A percentile compares a stretch with the other conserved stretches of the same genome.
Evolutionary conservation across 2,888 invertebrate genomes (phyloP).

Genomic region (Troides helena): DNA sequence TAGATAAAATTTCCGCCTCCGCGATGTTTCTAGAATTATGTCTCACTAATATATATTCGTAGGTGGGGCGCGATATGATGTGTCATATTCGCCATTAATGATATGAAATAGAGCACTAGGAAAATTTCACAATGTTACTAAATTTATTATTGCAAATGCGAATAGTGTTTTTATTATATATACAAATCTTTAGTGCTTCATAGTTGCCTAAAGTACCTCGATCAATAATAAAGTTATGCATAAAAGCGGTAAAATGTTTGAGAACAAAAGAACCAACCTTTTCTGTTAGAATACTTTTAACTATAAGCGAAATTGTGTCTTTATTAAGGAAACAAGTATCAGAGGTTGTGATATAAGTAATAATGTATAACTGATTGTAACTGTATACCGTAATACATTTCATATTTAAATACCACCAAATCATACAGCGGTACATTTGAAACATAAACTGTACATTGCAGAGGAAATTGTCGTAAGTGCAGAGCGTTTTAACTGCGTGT

Average conservation of each 20-base stretch:
- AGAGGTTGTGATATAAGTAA: neutral
- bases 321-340: neutral
- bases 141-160: neutral
- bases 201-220: neutral
- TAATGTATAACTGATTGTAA: neutral
- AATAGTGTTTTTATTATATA: neutral
- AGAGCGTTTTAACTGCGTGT: constrained; percentile 10
- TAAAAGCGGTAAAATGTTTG: neutral
- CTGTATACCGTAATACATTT: neutral
- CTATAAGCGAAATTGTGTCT: neutral
- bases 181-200: neutral
- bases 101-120: neutral
- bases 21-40: constrained; percentile 26
- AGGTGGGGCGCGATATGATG: neutral
- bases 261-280: neutral
- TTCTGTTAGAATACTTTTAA: neutral
- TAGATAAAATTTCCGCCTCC: constrained; percentile 16
- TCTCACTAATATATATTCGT: constrained; percentile 3
- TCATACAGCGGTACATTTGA: neutral
- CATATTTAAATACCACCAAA: neutral
- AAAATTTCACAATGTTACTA: neutral
- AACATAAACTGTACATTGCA: constrained; percentile 1
- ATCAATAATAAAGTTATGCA: neutral
- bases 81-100: constrained; percentile 2
- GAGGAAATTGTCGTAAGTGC: constrained; percentile 2